Base-by-base conservation (phyloP, 2,797 vertebrate species). In the Fringilla coelebs region DNA sequence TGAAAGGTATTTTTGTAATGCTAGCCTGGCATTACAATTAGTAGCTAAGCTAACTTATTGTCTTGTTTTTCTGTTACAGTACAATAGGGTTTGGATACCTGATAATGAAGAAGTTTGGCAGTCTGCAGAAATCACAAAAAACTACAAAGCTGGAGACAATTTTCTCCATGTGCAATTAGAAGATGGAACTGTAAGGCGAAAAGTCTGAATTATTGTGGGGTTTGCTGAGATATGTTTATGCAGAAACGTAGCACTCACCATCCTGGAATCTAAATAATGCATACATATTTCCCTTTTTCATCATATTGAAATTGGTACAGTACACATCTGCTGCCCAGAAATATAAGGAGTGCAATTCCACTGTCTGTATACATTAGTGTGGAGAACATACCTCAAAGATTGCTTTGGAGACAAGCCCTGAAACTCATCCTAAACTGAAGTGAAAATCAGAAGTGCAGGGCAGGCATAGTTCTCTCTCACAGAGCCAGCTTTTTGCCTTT, bases 41-140 rank as follows among this genome's bases (percentile, higher is more conserved):
- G 17, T 43, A 67, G 36, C 40, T 62, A 26, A 68, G 21, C 40
- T 89, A 72, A 91, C 38, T 34, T 34, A 4, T 80, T 61, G 9
- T 29, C 70, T 91, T 89, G 17, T 76, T 96, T 89, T 94, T 54
- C 86, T 94, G 32, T 70, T 71, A n/a, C 71, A 99, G 99, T 99
- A 98, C 97, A 99, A 99, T 96, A 98, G 99, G 96, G 99, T 99
- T 51, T 99, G 99, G 99, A 99, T 99, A 75, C 99, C 99, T 46
- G 98, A 99, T 96, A 72, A 96, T 8, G 98, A 99, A 72, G 98
- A 99, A 93, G 99, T 99, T 45, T 99, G 99, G 99, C 98, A 98
- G 91, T 99, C 99, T 32, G 99, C 99, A 10, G 99, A 99, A 96
- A 99, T 99, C 48, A 96, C 94, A 13, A 98, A 91, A 93, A 98